Evolutionary conservation across 1,140 invertebrate species (phyloP), one percentile per base, ranked within the genome.

Genomic region (Agraylea sexmaculata): DNA sequence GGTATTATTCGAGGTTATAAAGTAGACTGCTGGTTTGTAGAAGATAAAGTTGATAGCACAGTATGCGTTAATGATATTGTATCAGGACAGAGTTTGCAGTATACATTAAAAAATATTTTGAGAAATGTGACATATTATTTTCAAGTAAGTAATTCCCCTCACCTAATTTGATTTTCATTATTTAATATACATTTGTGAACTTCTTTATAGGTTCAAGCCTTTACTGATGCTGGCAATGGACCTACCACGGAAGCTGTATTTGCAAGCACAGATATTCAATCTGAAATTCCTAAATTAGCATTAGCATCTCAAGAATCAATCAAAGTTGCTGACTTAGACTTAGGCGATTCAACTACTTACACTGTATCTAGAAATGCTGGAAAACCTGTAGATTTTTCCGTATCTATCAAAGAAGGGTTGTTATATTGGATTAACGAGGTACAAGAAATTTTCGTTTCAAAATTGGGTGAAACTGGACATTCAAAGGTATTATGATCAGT

Each of bases 381-480:
- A 22, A 66, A 65, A 15, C 73, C 80, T 0, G 64, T 75, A 1
- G 75, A 80, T 49, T 66, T 83, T 22, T 63, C 68, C 2, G 69
- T 75, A 18, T 60, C 77, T 10, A 66, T 70, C n/a, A 66, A 71
- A 33, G 86, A 90, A 55, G 70, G 77, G 36, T 72, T 77, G 25
- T 65, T 88, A 6, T 87, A 80, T 47, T 92, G 87, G 86, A 74
- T 90, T 3, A 84, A 89, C 50, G 78, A 86, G 50, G 74, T 80
- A 49, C 74, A 80, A 37, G 79, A 87, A 55, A 58, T 90, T 25
- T 75, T 86, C 17, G 73, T 71, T 1, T 75, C 77, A 1, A 64
- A 74, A 41, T 58, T 77, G 4, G 68, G 69, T 42, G 70, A 60
- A 28, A 64, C 58, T 43, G 61, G 64, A 6, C 58, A 66, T 47